phyloP scores from a whole-genome alignment of 2,888 invertebrate species.

The Euproctis similis region DNA sequence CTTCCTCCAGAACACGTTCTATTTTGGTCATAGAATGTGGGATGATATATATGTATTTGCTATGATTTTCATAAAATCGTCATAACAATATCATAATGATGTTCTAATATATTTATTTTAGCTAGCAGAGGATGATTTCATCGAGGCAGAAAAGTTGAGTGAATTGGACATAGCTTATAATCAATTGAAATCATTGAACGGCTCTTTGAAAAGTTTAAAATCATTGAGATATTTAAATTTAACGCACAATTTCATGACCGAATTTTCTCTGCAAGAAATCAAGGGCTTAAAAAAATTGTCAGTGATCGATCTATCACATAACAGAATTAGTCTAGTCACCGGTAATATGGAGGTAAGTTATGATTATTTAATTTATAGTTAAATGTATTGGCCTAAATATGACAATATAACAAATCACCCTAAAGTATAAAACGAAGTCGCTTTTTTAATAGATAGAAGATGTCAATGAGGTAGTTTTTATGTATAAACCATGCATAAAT shows the following conservation, averaged over 20 bases:
- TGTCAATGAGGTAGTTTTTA: no score
- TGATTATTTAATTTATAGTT: neutral
- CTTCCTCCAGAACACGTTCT: no score
- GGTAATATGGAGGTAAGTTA: constrained; percentile 79
- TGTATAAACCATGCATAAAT: no score
- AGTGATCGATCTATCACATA: constrained; percentile 84
- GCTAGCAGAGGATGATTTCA: constrained; percentile 85
- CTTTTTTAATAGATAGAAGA: no score
- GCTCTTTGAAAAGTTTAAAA: constrained; percentile 81
- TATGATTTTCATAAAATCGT: no score
- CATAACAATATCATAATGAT: no score
- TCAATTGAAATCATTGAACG: constrained; percentile 81
- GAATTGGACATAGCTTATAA: constrained; percentile 84
- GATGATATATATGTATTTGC: no score
- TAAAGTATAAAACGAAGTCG: no score
- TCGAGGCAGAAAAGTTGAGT: constrained; percentile 80
- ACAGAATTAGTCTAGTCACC: constrained; percentile 80
- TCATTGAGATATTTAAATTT: constrained; percentile 82
- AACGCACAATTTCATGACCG: constrained; percentile 83
- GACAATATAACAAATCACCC: no score
- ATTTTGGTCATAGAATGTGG: no score
- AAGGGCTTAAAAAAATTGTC: constrained; percentile 82
- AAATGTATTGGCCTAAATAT: no score
- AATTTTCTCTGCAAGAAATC: constrained; percentile 88
- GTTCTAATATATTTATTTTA: constrained; percentile 52